These are phyloP conservation scores for Spatula clypeata DNA, from an alignment of 2,797 vertebrate species.

Conservation along the genomic window DNA sequence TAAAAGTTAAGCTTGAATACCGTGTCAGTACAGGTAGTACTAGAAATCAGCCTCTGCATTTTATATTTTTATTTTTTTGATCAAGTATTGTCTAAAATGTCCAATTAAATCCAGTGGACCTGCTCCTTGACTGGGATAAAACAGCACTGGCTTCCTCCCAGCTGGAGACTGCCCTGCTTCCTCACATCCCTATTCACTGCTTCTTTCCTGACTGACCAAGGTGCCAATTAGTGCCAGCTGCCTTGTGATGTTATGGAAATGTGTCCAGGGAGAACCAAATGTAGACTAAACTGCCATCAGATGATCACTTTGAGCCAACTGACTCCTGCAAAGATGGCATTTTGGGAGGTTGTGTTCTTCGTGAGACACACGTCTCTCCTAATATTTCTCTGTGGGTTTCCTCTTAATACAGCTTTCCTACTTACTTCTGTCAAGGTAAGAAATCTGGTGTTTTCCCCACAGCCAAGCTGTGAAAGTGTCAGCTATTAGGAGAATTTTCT, in stretches of 20 bases:
- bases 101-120: background rate
- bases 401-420: background rate
- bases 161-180: background rate
- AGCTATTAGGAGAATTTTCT: background rate
- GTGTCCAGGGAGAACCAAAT: background rate
- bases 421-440: background rate
- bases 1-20: background rate
- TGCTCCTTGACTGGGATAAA: background rate
- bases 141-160: background rate
- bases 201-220: background rate
- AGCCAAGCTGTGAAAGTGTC: background rate
- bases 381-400: background rate
- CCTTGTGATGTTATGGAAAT: background rate
- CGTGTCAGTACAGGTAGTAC: background rate
- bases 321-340: background rate
- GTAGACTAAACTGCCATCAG: background rate
- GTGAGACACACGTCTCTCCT: background rate
- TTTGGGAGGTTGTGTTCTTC: background rate
- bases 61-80: background rate
- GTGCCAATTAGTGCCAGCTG: background rate
- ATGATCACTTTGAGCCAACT: background rate
- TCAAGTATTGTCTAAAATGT: background rate
- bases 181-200: background rate
- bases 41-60: background rate
- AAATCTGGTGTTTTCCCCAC: background rate